Evolutionary conservation across 2,888 invertebrate genomes (phyloP).

Genomic region (Alloplasta piceator): DNA sequence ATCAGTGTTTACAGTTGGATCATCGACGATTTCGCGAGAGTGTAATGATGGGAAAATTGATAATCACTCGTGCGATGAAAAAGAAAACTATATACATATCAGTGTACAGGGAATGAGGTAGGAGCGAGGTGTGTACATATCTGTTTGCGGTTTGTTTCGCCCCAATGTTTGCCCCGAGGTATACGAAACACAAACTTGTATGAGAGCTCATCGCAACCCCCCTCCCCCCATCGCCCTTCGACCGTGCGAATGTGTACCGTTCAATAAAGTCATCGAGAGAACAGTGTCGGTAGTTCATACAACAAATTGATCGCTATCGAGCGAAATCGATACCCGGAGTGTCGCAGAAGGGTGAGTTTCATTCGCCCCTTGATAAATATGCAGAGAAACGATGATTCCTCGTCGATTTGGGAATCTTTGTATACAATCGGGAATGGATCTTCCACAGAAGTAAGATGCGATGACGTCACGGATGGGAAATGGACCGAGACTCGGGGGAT

Average conservation of each 20-base stretch:
- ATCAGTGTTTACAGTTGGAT: conserved; percentile 1
- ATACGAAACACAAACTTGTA: conserved; percentile 55
- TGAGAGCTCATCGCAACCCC: conserved; percentile 13
- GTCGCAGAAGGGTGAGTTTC: too few relatives aligned
- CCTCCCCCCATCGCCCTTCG: conserved; percentile 7
- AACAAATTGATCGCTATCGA: background rate
- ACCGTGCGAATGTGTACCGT: conserved; percentile 52
- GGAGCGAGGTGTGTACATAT: conserved; percentile 37
- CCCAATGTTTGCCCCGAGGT: conserved; percentile 62
- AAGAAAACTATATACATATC: conserved; percentile 36
- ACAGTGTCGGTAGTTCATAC: conserved; percentile 45
- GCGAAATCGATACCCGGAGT: too few relatives aligned
- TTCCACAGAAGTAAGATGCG: too few relatives aligned
- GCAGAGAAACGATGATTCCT: too few relatives aligned
- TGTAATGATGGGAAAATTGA: conserved; percentile 43
- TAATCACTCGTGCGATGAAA: conserved; percentile 40
- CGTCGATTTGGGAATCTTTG: too few relatives aligned
- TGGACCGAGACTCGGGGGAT: too few relatives aligned
- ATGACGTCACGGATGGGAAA: too few relatives aligned
- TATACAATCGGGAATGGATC: too few relatives aligned
- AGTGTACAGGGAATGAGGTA: conserved; percentile 26
- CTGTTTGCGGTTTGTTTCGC: conserved; percentile 61
- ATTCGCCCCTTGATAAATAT: too few relatives aligned
- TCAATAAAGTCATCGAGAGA: conserved; percentile 64
- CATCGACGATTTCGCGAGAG: background rate